Evolutionary conservation across 64 coral and sea anemone species (phyloP).

Genomic region (Anthopleura sola): DNA sequence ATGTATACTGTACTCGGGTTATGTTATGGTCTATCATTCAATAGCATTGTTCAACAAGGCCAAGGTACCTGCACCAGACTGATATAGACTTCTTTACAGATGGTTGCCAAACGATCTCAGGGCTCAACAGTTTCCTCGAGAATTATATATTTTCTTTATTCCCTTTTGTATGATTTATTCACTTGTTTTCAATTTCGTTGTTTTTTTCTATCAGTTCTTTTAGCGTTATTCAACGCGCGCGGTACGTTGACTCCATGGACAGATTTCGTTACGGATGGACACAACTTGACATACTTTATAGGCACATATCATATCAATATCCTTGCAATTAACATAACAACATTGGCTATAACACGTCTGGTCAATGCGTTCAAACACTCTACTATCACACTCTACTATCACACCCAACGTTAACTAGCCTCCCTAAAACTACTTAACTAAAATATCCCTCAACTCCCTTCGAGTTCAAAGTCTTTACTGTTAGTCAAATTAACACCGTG

Average conservation of each 20-base stretch:
- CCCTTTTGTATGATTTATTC: not conserved
- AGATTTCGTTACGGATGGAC: not conserved
- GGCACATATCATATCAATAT: not conserved
- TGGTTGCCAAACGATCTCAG: too few species aligned
- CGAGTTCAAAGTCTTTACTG: not conserved
- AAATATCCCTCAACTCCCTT: not conserved
- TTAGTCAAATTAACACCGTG: not conserved
- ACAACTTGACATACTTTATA: not conserved
- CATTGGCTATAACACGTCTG: not conserved
- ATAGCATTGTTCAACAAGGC: not conserved
- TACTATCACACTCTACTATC: not conserved
- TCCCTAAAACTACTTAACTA: not conserved
- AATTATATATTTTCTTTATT: not conserved
- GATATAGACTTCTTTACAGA: too few species aligned
- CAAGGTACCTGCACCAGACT: not conserved
- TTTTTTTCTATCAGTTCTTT: not conserved
- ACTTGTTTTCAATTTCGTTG: not conserved
- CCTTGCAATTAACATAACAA: not conserved
- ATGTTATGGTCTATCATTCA: not conserved
- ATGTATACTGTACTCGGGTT: too few species aligned
- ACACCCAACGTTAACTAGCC: not conserved
- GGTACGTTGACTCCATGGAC: not conserved
- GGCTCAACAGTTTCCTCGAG: too few species aligned
- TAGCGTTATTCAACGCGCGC: not conserved
- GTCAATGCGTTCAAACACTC: not conserved